Base-by-base conservation (phyloP, 2,113 vertebrate species). In the Passer domesticus region DNA sequence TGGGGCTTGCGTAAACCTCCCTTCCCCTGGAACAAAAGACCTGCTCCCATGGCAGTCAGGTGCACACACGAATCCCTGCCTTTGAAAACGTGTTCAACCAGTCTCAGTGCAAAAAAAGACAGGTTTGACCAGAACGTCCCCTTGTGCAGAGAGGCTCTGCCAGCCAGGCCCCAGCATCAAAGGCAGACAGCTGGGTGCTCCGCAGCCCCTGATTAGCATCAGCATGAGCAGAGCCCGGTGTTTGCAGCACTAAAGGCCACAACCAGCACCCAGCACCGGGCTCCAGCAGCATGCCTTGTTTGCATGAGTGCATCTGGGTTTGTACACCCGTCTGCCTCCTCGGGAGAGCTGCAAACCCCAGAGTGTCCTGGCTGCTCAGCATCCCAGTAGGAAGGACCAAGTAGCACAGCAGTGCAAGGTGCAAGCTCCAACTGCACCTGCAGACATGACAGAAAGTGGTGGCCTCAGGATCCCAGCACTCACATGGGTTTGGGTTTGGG, bases 11-110 rank as follows among this genome's bases (percentile, higher is more conserved):
- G n/a, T 91, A 92, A 96, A 94, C 87, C 92, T 68, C 90, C 66
- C 93, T 90, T 72, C 62, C 52, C 74, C 58, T 55, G 76, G 72
- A 96, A 94, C 94, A 93, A 96, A 96, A 89, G 96, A 52, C 88
- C 80, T 92, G 77, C 92, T 93, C 49, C 69, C 73, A 64, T 94
- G 20, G 90, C 69, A 87, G 92, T 93, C 94, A 95, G 96, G 95
- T 95, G 92, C 93, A 88, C 1, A 2, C 89, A 94, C 0, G 7
- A 41, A 94, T 27, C 89, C 72, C 79, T 41, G 86, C 85, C 82
- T 69, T 47, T 56, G 60, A 92, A 94, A 94, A 96, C 95, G 47
- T 0, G 88, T 37, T 52, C 7, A 68, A 92, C 93, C 72, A 4
- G 94, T 95, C 83, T 8, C 52, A 7, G 82, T 5, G 64, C 68